Base-by-base conservation (phyloP, 2,113 vertebrate species). In the Strigops habroptila region DNA sequence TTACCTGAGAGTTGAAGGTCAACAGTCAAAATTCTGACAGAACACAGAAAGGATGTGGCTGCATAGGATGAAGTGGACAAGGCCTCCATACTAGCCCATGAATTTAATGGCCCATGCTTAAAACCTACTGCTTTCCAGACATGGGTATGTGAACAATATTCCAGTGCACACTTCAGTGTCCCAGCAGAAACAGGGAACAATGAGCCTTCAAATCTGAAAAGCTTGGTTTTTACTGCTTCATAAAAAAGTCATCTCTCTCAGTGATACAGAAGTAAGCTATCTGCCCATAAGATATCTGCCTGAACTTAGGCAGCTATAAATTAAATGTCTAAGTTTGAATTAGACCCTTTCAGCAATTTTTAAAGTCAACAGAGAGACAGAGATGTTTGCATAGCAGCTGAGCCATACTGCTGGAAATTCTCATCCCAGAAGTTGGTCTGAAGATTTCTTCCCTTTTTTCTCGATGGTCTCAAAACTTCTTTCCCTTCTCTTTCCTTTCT, bases 141-240 rank as follows among this genome's bases (percentile, higher is more conserved):
- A 19, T 1, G 9, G 8, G 2, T 49, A 9, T 65, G 18, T 59
- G 24, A 60, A 39, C 0, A 2, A 14, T 37, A 1, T 35, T 65
- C 27, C 35, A 15, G 41, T 49, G 27, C 30, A 41, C 25, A 63
- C 5, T 2, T 21, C 9, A 68, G 28, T 31, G 43, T 37, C 14
- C 16, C 24, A 49, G 18, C 1, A 67, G 8, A 10, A 82, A n/a
- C 5, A 53, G 18, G 4, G 17, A 75, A 88, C 41, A 27, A 55
- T 23, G 22, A 46, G 2, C 4, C 12, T 62, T 91, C 21, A 73
- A 33, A 41, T 3, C 3, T 21, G 12, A 82, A 69, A 17, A 65
- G 23, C 1, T 12, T 6, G 4, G n/a, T 28, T 43, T 62, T 37
- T 27, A 53, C 3, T 51, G 5, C 21, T 78, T 69, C 8, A 68